phyloP scores from a whole-genome alignment of 2,888 invertebrate genomes.

The Thera obeliscata region DNA sequence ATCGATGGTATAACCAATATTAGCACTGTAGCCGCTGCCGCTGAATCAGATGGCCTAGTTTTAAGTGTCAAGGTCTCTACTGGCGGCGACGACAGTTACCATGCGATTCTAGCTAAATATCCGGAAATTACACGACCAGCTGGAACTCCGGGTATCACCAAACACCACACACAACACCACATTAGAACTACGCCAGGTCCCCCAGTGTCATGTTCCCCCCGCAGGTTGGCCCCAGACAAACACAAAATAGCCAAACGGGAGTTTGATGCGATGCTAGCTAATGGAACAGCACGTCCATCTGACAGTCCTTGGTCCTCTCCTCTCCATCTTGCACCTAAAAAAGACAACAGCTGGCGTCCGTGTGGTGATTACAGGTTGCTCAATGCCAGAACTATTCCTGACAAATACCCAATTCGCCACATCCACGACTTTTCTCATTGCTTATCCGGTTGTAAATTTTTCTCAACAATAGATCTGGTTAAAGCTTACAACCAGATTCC shows the following conservation, averaged over 20 bases:
- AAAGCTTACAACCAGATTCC: not conserved
- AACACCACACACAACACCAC: no score
- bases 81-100: no score
- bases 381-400: not conserved
- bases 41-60: no score
- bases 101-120: no score
- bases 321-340: slow-evolving; percentile 20
- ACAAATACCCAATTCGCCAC: not conserved
- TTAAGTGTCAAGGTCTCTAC: no score
- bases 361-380: slow-evolving; percentile 1
- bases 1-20: no score
- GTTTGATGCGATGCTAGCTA: slow-evolving; percentile 47
- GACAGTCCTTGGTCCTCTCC: slow-evolving; percentile 50
- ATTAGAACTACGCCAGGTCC: slow-evolving; percentile 33
- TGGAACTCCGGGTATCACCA: no score
- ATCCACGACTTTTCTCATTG: not conserved
- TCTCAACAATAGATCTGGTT: not conserved
- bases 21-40: no score
- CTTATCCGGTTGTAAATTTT: not conserved
- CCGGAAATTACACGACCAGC: no score
- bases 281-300: slow-evolving; percentile 32
- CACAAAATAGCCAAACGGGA: slow-evolving; percentile 47
- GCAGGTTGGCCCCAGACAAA: slow-evolving; percentile 50
- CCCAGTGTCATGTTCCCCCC: slow-evolving; percentile 43
- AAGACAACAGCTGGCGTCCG: not conserved